A percentile compares a stretch with the other conserved stretches of the same genome.
phyloP scores from a whole-genome alignment of 2,888 invertebrate species.

The Thera britannica region DNA sequence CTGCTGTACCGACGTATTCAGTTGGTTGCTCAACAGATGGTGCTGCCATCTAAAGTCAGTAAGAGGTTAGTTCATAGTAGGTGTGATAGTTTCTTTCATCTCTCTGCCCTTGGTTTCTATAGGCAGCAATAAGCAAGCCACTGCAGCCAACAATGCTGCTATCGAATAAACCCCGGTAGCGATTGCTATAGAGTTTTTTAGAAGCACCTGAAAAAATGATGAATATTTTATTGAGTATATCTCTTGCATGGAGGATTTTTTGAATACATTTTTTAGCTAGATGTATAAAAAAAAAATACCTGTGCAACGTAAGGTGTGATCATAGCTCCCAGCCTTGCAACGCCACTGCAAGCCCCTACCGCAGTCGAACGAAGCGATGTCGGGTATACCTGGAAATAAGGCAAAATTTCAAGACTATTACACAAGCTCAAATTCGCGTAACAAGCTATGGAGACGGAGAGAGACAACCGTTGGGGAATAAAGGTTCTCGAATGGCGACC shows the following conservation, averaged over 20 bases:
- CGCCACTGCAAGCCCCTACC: slow-evolving; percentile 96
- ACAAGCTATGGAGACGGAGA: too few species aligned
- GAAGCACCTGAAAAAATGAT: slow-evolving; percentile 85
- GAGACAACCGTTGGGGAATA: too few species aligned
- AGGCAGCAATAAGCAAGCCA: slow-evolving; percentile 91
- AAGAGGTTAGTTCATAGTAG: slow-evolving; percentile 47
- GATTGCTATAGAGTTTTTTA: slow-evolving; percentile 89
- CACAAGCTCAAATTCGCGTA: too few species aligned
- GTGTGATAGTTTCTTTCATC: slow-evolving; percentile 83
- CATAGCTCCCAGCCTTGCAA: slow-evolving; percentile 97
- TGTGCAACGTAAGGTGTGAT: slow-evolving; percentile 97
- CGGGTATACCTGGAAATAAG: slow-evolving; percentile 89
- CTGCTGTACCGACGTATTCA: too few species aligned
- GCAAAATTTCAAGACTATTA: background rate
- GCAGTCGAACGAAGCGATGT: slow-evolving; percentile 95
- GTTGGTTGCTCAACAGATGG: too few species aligned
- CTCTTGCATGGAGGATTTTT: background rate
- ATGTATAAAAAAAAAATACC: slow-evolving; percentile 77
- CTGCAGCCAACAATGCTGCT: slow-evolving; percentile 90
- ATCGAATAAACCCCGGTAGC: slow-evolving; percentile 91
- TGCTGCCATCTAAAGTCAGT: too few species aligned
- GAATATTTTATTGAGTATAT: background rate
- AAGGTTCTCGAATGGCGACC: too few species aligned
- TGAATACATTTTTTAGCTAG: background rate
- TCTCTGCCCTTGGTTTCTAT: slow-evolving; percentile 93